phyloP scores from a whole-genome alignment of 2,797 vertebrate species.

The Poeciliopsis presidionis region DNA sequence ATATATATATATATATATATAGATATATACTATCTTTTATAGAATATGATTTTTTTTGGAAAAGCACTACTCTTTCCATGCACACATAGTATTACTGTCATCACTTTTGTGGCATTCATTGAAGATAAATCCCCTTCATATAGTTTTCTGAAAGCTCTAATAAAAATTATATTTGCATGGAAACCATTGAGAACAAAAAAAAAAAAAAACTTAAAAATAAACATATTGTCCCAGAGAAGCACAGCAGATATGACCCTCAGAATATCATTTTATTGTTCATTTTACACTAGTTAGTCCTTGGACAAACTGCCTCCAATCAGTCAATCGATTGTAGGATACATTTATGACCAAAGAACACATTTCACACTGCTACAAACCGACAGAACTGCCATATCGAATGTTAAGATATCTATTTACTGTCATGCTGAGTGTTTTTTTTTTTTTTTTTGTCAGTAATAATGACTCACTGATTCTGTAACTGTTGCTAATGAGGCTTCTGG shows the following conservation, averaged over 20 bases:
- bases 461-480: slow-evolving; percentile 80
- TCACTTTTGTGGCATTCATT: neutral
- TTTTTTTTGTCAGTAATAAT: slow-evolving; percentile 78
- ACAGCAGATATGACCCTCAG: slow-evolving; percentile 67
- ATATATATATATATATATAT: too few relatives aligned
- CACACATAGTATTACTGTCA: neutral
- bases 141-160: neutral
- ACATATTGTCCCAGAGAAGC: slow-evolving; percentile 18
- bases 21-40: too few relatives aligned
- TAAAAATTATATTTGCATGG: neutral
- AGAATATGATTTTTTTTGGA: neutral
- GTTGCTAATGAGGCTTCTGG: slow-evolving; percentile 81
- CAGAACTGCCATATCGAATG: slow-evolving; percentile 84
- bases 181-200: neutral
- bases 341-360: slow-evolving; percentile 84
- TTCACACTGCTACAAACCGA: slow-evolving; percentile 83
- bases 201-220: neutral
- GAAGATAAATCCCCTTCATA: neutral
- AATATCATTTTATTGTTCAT: slow-evolving; percentile 85
- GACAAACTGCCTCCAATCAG: slow-evolving; percentile 75
- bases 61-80: neutral
- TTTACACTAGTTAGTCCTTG: slow-evolving; percentile 78
- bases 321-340: slow-evolving; percentile 81
- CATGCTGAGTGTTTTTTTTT: slow-evolving; percentile 82
- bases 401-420: slow-evolving; percentile 85